Base-by-base conservation (phyloP, 2,888 invertebrate species). In the Urechis unicinctus region DNA sequence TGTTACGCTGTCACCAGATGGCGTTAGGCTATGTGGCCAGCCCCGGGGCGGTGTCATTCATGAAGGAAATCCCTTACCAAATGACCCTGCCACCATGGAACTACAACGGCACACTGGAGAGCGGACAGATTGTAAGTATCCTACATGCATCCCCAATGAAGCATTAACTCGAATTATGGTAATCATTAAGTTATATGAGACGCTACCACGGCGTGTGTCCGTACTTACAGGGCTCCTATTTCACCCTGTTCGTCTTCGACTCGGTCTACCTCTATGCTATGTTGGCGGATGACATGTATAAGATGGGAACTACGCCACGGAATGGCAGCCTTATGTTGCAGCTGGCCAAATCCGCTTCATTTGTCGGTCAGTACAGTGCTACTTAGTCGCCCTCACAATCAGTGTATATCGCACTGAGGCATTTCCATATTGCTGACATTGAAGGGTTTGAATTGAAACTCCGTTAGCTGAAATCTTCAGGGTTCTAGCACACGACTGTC, bases 81-180 rank as follows among this genome's bases (percentile, higher is more conserved):
- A 65, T 70, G 64, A 64, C 70, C 5, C 63, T 66, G 13, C 62
- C 65, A 22, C 71, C 71, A 2, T 70, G 71, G 71, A 63, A 67
- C 50, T 66, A 68, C 47, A 57, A 52, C 49, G 22, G 30, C 21
- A 31, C 57, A 3, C 46, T 59, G 13, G 48, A 36, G 17, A 5
- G 44, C 13, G 24, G 26, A n/a, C n/a, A n/a, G n/a, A n/a, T n/a
- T n/a, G n/a, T n/a, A n/a, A n/a, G n/a, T 17, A n/a, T 48, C 30
- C n/a, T n/a, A n/a, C n/a, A n/a, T n/a, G n/a, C n/a, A n/a, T n/a
- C n/a, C n/a, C n/a, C n/a, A n/a, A n/a, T n/a, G n/a, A n/a, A n/a
- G n/a, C n/a, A n/a, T n/a, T n/a, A n/a, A n/a, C n/a, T n/a, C 6
- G 67, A 69, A 50, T 47, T 60, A 6, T 70, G 68, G n/a, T n/a